These are phyloP conservation scores for Drosophila watanabei DNA, from an alignment of 1,140 invertebrate species.

Conservation along the genomic window DNA sequence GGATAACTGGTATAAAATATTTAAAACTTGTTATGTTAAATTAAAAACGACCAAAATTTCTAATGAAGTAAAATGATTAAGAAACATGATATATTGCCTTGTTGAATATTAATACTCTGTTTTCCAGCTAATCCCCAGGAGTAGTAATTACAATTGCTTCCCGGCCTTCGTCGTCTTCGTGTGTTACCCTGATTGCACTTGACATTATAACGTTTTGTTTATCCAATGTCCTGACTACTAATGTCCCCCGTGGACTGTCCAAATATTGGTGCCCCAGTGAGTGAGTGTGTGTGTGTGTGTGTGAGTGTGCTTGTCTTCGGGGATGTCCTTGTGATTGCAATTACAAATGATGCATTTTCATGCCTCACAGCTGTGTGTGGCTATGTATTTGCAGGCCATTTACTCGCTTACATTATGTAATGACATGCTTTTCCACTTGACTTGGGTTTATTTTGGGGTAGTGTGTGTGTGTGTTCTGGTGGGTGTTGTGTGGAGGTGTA, in stretches of 20 bases:
- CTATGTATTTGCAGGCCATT: conserved; percentile 40
- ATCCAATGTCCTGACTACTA: conserved; percentile 33
- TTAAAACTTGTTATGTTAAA: not conserved
- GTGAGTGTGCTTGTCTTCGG: conserved; percentile 36
- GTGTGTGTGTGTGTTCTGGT: conserved; percentile 14
- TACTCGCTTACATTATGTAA: conserved; percentile 47
- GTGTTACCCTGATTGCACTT: conserved; percentile 41
- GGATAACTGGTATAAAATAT: not conserved
- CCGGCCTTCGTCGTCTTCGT: conserved; percentile 8
- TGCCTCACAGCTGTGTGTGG: conserved; percentile 32
- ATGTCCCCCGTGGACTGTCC: conserved; percentile 30
- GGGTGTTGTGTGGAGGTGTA: conserved; percentile 7
- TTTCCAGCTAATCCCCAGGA: conserved; percentile 18
- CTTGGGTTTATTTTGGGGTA: conserved; percentile 12
- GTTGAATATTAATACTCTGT: conserved; percentile 12
- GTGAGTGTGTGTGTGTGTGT: not conserved
- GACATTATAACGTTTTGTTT: conserved; percentile 44
- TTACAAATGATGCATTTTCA: conserved; percentile 44
- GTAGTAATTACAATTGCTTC: conserved; percentile 32
- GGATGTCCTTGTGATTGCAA: conserved; percentile 38
- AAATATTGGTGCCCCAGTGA: conserved; percentile 17
- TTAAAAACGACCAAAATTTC: not conserved
- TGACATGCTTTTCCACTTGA: conserved; percentile 49
- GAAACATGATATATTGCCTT: not conserved
- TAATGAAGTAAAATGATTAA: not conserved